These are phyloP conservation scores for Marisa cornuarietis DNA, from an alignment of 1,140 invertebrate genomes.

Conservation along the genomic window DNA sequence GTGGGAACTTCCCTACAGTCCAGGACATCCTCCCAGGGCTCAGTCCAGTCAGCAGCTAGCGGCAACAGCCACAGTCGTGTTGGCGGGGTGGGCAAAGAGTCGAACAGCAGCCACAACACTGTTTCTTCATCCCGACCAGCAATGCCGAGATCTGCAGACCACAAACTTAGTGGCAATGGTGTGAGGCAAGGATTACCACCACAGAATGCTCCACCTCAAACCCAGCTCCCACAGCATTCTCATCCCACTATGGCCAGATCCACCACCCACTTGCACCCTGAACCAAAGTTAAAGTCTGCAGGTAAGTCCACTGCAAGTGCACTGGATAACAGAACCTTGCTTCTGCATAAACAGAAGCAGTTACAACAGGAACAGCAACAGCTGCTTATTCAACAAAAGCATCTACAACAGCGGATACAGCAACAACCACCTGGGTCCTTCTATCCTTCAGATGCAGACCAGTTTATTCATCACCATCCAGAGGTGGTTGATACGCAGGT, in stretches of 20 bases:
- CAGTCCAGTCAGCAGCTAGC: conserved; percentile 6
- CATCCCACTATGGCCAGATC: background rate
- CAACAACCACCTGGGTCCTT: background rate
- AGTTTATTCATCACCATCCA: conserved; percentile 10
- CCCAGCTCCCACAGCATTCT: background rate
- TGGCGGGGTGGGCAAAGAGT: conserved; percentile 36
- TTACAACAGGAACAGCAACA: background rate
- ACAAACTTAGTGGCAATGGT: background rate
- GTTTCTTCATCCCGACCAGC: background rate
- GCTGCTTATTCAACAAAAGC: background rate
- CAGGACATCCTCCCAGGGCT: conserved; percentile 18
- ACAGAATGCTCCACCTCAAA: background rate
- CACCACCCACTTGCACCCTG: background rate
- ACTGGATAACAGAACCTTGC: background rate
- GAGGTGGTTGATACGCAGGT: conserved; percentile 13
- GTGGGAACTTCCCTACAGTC: background rate
- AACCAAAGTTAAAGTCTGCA: background rate
- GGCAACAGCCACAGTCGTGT: conserved; percentile 28
- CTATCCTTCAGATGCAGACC: conserved; percentile 2
- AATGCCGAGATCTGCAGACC: background rate
- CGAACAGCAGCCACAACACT: conserved; percentile 16
- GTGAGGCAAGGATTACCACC: background rate
- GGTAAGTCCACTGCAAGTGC: background rate
- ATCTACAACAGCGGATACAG: conserved; percentile 3
- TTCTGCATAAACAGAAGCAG: background rate